These are phyloP conservation scores for Rugalucina vietnamica DNA, from an alignment of 2,888 invertebrate genomes.

Conservation along the genomic window DNA sequence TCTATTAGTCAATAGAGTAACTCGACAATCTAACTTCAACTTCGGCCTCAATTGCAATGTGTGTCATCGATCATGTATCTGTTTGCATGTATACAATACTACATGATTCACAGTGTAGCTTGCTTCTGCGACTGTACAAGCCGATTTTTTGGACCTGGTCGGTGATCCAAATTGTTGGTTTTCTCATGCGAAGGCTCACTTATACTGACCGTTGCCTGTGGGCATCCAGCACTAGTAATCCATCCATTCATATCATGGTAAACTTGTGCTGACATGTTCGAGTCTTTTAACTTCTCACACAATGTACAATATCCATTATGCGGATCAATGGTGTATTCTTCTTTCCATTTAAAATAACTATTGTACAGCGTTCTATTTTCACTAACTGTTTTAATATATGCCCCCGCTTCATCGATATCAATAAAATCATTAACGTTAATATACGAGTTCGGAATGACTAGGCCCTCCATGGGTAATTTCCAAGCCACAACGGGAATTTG, in stretches of 20 bases:
- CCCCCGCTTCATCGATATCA: constrained; percentile 33
- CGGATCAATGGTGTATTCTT: neutral
- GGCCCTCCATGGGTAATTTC: constrained; percentile 30
- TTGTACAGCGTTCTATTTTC: constrained; percentile 38
- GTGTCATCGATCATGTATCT: too few relatives aligned
- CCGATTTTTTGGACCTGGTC: too few relatives aligned
- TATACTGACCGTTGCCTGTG: constrained; percentile 12
- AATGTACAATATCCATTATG: constrained; percentile 27
- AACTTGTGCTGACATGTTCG: constrained; percentile 13
- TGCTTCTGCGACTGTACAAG: too few relatives aligned
- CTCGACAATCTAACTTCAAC: too few relatives aligned
- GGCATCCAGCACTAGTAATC: constrained; percentile 28
- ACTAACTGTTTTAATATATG: constrained; percentile 34
- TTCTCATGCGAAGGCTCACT: neutral
- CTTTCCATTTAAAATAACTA: constrained; percentile 44
- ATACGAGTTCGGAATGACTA: constrained; percentile 36
- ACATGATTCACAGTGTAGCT: too few relatives aligned
- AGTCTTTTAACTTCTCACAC: constrained; percentile 22
- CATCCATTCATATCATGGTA: constrained; percentile 47
- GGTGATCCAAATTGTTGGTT: too few relatives aligned
- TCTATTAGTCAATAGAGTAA: too few relatives aligned
- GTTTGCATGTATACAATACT: too few relatives aligned
- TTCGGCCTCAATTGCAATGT: too few relatives aligned
- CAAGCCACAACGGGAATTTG: constrained; percentile 46
- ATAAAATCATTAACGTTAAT: constrained; percentile 44